phyloP scores from a whole-genome alignment of 2,113 vertebrate genomes.

The Coregonus clupeaformis region DNA sequence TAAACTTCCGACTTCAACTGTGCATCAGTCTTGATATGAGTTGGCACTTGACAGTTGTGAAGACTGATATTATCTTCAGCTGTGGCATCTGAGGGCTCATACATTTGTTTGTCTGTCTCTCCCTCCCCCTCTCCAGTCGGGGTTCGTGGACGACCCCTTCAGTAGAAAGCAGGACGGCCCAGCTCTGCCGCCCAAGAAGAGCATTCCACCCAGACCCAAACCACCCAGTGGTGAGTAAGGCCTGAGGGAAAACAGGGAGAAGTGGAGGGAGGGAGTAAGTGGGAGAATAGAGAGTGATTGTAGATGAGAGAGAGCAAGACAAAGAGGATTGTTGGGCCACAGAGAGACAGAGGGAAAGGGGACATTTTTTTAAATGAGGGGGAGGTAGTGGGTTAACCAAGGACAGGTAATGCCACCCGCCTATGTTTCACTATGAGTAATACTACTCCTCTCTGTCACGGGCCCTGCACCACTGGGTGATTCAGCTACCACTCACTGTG shows the following conservation, averaged over 20 bases:
- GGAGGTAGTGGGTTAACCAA: not conserved
- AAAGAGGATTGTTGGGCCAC: not conserved
- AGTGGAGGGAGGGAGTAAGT: not conserved
- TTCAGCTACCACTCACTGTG: no score
- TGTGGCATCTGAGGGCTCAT: no score
- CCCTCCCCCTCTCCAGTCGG: slow-evolving; percentile 72
- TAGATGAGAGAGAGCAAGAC: not conserved
- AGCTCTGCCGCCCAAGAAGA: slow-evolving; percentile 93
- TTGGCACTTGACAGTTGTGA: no score
- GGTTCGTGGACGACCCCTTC: slow-evolving; percentile 91
- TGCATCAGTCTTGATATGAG: no score
- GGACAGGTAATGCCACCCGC: not conserved
- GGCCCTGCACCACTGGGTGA: no score
- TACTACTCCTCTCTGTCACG: not conserved
- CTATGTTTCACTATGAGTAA: not conserved
- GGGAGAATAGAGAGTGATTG: not conserved
- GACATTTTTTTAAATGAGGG: no score
- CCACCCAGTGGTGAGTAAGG: slow-evolving; percentile 89
- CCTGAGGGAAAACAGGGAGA: not conserved
- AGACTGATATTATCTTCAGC: no score
- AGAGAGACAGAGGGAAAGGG: not conserved
- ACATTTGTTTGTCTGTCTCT: slow-evolving; percentile 29
- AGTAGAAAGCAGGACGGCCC: slow-evolving; percentile 89
- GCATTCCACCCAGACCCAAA: slow-evolving; percentile 88
- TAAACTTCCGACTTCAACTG: no score